Evolutionary conservation across 2,797 vertebrate species (phyloP).

Genomic region (Staurois parvus): DNA sequence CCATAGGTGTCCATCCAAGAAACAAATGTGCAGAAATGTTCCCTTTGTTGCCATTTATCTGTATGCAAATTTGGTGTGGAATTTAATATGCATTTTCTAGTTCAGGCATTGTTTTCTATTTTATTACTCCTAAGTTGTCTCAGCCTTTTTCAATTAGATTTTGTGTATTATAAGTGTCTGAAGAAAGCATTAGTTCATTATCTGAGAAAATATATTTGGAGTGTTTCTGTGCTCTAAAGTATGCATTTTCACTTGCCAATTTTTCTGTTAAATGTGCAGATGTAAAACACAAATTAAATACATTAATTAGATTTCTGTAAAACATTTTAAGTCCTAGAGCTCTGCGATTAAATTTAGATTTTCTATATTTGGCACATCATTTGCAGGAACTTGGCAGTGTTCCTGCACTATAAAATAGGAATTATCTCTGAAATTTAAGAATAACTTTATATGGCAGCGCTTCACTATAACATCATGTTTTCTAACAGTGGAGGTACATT

Average conservation of each 20-base stretch:
- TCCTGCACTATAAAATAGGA: not conserved
- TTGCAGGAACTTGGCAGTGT: constrained; percentile 10
- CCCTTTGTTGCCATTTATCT: constrained; percentile 69
- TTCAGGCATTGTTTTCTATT: constrained; percentile 73
- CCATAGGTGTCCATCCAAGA: constrained; percentile 68
- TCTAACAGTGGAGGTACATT: not conserved
- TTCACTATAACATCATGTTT: not conserved
- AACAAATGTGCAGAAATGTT: constrained; percentile 72
- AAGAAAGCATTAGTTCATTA: constrained; percentile 74
- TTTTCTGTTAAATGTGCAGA: constrained; percentile 68
- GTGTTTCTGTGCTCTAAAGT: constrained; percentile 71
- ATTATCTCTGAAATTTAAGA: not conserved
- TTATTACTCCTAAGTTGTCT: constrained; percentile 70
- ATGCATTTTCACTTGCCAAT: constrained; percentile 68
- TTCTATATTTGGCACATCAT: constrained; percentile 36
- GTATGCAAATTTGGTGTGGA: constrained; percentile 73
- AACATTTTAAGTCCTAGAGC: not conserved
- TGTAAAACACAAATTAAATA: constrained; percentile 64
- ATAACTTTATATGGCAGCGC: not conserved
- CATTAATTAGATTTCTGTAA: constrained; percentile 67
- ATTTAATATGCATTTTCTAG: constrained; percentile 71
- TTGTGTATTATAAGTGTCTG: constrained; percentile 75
- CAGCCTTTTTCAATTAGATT: constrained; percentile 75
- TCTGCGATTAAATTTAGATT: not conserved
- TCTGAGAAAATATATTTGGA: constrained; percentile 71